Percentiles rank a stretch among this genome's conserved stretches.
Evolutionary conservation across 2,113 vertebrate genomes (phyloP).

Genomic region (Gavia stellata): DNA sequence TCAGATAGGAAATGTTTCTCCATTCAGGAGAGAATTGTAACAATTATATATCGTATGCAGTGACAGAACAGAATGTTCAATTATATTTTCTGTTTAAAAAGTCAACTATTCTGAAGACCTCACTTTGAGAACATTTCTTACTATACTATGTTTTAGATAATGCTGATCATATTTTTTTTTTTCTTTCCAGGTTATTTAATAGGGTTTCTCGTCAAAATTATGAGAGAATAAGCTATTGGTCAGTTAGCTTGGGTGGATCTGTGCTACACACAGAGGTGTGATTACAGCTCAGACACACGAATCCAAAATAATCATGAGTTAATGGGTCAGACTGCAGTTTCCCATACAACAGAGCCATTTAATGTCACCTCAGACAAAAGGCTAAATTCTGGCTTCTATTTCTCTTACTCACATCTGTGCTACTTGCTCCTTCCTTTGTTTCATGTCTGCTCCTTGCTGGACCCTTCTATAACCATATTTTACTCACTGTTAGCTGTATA

Average conservation of each 20-base stretch:
- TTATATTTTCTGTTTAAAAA: not conserved
- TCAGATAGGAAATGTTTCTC: constrained; percentile 30
- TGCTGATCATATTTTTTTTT: not conserved
- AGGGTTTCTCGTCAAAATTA: not conserved
- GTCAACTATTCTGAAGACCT: not conserved
- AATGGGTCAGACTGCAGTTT: not conserved
- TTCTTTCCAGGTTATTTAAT: not conserved
- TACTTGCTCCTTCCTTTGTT: not conserved
- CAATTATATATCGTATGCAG: constrained; percentile 16
- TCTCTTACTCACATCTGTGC: not conserved
- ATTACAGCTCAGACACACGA: not conserved
- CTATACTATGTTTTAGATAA: not conserved
- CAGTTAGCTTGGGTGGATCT: not conserved
- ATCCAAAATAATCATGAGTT: not conserved
- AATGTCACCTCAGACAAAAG: not conserved
- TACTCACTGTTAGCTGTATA: not conserved
- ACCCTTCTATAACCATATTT: not conserved
- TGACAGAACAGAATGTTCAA: not conserved
- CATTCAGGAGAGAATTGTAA: constrained; percentile 6
- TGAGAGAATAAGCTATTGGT: not conserved
- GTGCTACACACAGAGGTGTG: not conserved
- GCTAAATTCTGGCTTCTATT: not conserved
- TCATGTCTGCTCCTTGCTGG: accelerated
- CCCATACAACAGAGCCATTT: not conserved
- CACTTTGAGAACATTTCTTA: not conserved